Evolutionary conservation across 2,113 vertebrate species (phyloP).

Genomic region (Rhodinocichla rosea): DNA sequence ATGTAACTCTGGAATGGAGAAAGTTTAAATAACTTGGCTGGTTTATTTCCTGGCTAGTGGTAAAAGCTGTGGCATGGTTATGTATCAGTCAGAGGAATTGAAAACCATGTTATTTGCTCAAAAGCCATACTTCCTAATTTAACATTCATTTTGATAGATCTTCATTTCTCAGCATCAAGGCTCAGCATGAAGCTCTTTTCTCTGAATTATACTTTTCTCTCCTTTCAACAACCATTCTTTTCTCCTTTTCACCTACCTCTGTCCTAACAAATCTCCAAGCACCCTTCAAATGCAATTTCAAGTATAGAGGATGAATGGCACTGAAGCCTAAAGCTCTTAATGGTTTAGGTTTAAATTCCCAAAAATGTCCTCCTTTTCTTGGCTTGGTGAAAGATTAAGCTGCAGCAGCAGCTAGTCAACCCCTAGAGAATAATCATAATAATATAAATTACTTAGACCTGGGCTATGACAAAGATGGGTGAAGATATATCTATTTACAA

Average conservation of each 20-base stretch:
- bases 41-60: accelerated
- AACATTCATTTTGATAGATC: neutral
- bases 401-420: neutral
- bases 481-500: neutral
- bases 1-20: neutral
- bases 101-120: neutral
- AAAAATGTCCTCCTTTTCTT: neutral
- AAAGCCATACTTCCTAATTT: neutral
- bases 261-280: neutral
- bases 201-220: neutral
- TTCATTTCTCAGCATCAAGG: neutral
- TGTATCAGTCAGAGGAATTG: neutral
- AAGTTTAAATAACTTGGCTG: neutral
- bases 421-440: neutral
- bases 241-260: neutral
- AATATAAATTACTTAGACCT: neutral
- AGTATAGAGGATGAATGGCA: neutral
- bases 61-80: neutral
- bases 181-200: neutral
- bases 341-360: neutral
- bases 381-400: neutral
- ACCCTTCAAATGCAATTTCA: neutral
- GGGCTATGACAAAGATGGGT: neutral
- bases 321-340: neutral
- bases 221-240: neutral